A percentile compares a stretch with the other conserved stretches of the same genome.
These are phyloP conservation scores for Leistus spinibarbis DNA, from an alignment of 2,888 invertebrate genomes.

Conservation along the genomic window DNA sequence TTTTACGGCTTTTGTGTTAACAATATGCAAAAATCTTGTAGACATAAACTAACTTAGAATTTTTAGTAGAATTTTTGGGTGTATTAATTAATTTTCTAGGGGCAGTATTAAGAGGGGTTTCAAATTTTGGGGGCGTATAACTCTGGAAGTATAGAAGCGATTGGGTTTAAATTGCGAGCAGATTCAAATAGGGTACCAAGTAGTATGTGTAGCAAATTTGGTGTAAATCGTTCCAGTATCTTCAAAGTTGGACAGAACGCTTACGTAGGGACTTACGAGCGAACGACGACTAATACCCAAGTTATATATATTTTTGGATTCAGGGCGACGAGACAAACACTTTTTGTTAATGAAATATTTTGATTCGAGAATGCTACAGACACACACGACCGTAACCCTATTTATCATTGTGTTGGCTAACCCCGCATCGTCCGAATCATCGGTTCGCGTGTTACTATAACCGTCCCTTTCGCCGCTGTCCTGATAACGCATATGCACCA, in stretches of 20 bases:
- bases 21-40: no score
- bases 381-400: neutral
- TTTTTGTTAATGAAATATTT: neutral
- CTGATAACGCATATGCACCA: constrained; percentile 18
- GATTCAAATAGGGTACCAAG: neutral
- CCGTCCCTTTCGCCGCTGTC: constrained; percentile 11
- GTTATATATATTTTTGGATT: neutral
- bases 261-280: neutral
- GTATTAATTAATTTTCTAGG: no score
- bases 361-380: neutral
- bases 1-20: no score
- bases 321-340: no score
- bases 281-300: neutral
- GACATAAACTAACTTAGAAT: no score
- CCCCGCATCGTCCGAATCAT: constrained; percentile 14
- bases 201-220: neutral
- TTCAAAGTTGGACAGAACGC: neutral
- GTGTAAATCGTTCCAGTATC: neutral
- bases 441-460: constrained; percentile 33
- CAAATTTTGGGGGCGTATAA: neutral
- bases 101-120: no score
- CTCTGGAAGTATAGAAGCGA: neutral
- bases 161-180: neutral
- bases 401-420: neutral
- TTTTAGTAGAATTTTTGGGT: no score